Percentiles rank a stretch among this genome's conserved stretches.
These are phyloP conservation scores for Pheosia tremula DNA, from an alignment of 2,888 invertebrate genomes.

Conservation along the genomic window DNA sequence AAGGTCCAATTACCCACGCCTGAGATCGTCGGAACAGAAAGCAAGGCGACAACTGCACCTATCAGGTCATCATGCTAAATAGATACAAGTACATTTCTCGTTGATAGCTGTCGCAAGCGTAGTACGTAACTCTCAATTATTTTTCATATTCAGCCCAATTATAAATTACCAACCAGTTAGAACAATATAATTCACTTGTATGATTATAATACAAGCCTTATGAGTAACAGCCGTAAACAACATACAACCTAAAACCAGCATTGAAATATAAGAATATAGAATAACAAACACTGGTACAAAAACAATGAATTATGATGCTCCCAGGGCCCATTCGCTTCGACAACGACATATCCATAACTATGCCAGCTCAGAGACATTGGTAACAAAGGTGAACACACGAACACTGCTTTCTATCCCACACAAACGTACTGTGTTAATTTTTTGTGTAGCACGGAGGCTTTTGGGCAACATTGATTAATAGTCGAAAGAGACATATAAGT, in stretches of 20 bases:
- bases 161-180: too few relatives aligned
- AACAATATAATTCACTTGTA: too few relatives aligned
- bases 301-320: conserved; percentile 6
- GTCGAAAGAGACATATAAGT: conserved; percentile 60
- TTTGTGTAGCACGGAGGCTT: conserved; percentile 72
- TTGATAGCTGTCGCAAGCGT: too few relatives aligned
- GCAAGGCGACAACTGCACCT: too few relatives aligned
- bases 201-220: too few relatives aligned
- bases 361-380: conserved; percentile 26
- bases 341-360: conserved; percentile 39
- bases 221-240: too few relatives aligned
- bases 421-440: conserved; percentile 52
- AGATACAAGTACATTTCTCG: too few relatives aligned
- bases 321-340: conserved; percentile 14
- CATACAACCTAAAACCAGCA: not conserved
- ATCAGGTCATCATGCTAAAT: too few relatives aligned
- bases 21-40: too few relatives aligned
- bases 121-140: too few relatives aligned
- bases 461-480: conserved; percentile 77
- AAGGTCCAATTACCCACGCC: too few relatives aligned
- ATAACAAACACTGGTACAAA: not conserved
- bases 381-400: conserved; percentile 30
- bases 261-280: not conserved
- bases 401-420: conserved; percentile 38
- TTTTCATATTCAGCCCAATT: too few relatives aligned